Conservation (phyloP, 2,888 invertebrate species). For the Julus scandinavius region DNA sequence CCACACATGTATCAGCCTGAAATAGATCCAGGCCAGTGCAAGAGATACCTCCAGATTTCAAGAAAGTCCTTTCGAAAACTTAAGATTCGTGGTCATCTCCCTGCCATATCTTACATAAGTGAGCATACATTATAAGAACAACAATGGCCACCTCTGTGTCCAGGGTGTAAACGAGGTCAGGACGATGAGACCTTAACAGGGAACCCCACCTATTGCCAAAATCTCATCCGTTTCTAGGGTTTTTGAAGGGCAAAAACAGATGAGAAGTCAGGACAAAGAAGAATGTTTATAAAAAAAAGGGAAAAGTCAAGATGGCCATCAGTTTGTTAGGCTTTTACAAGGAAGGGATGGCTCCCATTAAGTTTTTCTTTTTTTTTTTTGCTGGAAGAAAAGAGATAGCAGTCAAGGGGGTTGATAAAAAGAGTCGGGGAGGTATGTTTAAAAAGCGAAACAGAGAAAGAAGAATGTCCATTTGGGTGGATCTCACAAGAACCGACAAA, state of each 20-base stretch:
- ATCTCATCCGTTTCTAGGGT: constrained; percentile 4
- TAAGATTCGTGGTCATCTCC: neutral
- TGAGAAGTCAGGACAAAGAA: constrained; percentile 36
- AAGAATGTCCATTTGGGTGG: constrained; percentile 43
- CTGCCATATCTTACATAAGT: constrained; percentile 5
- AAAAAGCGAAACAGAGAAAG: neutral
- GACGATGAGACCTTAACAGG: constrained; percentile 25
- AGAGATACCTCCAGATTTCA: neutral
- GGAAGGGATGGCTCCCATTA: constrained; percentile 44
- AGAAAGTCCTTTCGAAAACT: neutral
- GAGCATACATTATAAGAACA: constrained; percentile 7
- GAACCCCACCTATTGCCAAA: constrained; percentile 28
- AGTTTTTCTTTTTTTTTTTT: constrained; percentile 45
- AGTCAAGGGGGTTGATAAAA: constrained; percentile 44
- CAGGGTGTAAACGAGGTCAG: constrained; percentile 46
- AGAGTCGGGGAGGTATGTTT: constrained; percentile 41
- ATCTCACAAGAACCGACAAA: constrained; percentile 24
- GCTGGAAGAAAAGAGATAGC: constrained; percentile 27
- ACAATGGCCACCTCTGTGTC: constrained; percentile 38
- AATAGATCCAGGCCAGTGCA: neutral
- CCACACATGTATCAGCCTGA: neutral
- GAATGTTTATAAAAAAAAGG: constrained; percentile 37
- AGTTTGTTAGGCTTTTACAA: constrained; percentile 46
- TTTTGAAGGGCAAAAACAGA: constrained; percentile 45
- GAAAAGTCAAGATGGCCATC: constrained; percentile 42